These are phyloP conservation scores for Harpagifer antarcticus DNA, from an alignment of 2,797 vertebrate genomes.

Conservation along the genomic window DNA sequence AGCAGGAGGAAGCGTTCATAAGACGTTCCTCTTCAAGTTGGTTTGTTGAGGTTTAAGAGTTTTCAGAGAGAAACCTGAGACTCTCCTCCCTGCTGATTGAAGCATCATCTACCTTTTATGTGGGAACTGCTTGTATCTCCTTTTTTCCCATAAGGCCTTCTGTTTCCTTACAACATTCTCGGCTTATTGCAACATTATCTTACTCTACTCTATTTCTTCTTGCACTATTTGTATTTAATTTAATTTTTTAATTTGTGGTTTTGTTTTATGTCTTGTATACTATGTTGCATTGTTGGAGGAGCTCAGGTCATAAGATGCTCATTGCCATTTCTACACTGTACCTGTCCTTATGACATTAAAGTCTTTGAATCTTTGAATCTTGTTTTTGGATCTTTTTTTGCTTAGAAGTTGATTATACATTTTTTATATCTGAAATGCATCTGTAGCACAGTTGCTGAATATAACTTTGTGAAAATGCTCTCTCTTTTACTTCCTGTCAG, in stretches of 20 bases:
- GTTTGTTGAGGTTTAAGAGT: slow-evolving; percentile 4
- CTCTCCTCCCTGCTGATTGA: not conserved
- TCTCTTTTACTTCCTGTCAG: slow-evolving; percentile 9
- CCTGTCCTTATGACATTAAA: no score
- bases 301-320: no score
- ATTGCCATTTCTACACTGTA: no score
- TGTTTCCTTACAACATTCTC: no score
- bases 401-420: slow-evolving; percentile 14
- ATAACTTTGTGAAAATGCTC: not conserved
- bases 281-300: no score
- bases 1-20: not conserved
- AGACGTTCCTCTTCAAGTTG: not conserved
- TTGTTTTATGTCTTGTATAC: no score
- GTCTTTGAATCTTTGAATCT: no score
- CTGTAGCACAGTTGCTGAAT: not conserved
- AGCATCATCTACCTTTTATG: no score
- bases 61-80: not conserved
- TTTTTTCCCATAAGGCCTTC: not conserved
- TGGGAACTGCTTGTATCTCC: not conserved
- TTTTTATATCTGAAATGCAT: slow-evolving; percentile 23
- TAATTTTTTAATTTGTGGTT: no score
- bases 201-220: no score
- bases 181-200: no score
- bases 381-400: not conserved
- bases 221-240: no score